Percentiles rank a stretch among this genome's conserved stretches.
Evolutionary conservation across 2,113 vertebrate genomes (phyloP).

Genomic region (Hemicordylus capensis): DNA sequence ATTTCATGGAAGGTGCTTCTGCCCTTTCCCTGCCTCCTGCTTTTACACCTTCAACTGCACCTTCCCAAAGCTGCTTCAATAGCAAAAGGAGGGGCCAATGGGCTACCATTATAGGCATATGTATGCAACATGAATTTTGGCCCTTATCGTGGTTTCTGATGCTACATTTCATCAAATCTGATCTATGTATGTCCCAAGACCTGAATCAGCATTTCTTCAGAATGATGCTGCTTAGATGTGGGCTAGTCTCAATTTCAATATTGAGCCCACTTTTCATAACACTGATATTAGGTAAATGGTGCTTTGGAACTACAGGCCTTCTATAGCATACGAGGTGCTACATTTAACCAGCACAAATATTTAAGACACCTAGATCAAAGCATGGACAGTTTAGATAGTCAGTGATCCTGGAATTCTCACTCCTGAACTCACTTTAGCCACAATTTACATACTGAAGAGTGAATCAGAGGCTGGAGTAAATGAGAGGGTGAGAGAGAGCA

Average conservation of each 20-base stretch:
- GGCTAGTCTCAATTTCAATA: not conserved
- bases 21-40: not conserved
- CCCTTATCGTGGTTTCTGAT: too few relatives aligned
- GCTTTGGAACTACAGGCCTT: not conserved
- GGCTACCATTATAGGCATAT: not conserved
- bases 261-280: not conserved
- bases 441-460: not conserved
- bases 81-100: not conserved
- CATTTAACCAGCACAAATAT: not conserved
- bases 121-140: not conserved
- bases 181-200: not conserved
- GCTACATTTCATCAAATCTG: too few relatives aligned
- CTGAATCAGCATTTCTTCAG: not conserved
- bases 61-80: not conserved
- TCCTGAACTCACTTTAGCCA: not conserved
- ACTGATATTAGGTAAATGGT: not conserved
- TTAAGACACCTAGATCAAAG: too few relatives aligned
- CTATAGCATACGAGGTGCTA: not conserved
- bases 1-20: not conserved
- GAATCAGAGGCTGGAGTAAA: not conserved
- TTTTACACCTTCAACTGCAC: rapidly evolving
- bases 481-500: too few relatives aligned
- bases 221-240: not conserved
- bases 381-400: not conserved
- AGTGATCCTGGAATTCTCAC: not conserved